These are phyloP conservation scores for Hormaphis cornu DNA, from an alignment of 1,140 invertebrate species.

Conservation along the genomic window DNA sequence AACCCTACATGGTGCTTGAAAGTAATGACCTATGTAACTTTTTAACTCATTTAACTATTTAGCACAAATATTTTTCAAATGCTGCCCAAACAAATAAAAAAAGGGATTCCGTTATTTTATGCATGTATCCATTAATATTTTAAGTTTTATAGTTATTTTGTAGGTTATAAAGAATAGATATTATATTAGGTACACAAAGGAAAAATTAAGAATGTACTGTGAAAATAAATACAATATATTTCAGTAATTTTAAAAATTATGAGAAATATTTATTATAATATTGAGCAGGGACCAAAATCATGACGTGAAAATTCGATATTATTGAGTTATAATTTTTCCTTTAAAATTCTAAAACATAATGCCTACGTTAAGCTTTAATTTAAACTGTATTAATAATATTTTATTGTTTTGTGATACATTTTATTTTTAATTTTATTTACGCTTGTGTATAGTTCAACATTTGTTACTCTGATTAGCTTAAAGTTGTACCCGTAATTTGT, in stretches of 20 bases:
- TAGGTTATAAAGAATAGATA: too few relatives aligned
- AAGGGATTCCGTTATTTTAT: too few relatives aligned
- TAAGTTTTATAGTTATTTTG: too few relatives aligned
- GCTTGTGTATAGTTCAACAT: background rate
- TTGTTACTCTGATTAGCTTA: background rate
- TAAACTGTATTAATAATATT: background rate
- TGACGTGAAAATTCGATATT: background rate
- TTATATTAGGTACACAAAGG: too few relatives aligned
- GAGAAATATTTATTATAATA: background rate
- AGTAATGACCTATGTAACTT: background rate
- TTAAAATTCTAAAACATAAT: too few relatives aligned
- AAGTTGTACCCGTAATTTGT: background rate
- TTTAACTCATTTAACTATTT: background rate
- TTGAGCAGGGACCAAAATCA: conserved; percentile 17
- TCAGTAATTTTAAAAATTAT: background rate
- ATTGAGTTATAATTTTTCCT: too few relatives aligned
- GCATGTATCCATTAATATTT: too few relatives aligned
- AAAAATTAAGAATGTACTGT: background rate
- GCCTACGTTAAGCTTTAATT: background rate
- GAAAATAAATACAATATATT: background rate
- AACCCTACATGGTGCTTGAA: background rate
- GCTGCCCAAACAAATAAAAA: too few relatives aligned
- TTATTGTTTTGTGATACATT: conserved; percentile 12
- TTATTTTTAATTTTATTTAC: background rate
- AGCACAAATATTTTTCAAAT: too few relatives aligned